Evolutionary conservation across 2,888 invertebrate genomes (phyloP).

Genomic region (Bombyx huttoni): DNA sequence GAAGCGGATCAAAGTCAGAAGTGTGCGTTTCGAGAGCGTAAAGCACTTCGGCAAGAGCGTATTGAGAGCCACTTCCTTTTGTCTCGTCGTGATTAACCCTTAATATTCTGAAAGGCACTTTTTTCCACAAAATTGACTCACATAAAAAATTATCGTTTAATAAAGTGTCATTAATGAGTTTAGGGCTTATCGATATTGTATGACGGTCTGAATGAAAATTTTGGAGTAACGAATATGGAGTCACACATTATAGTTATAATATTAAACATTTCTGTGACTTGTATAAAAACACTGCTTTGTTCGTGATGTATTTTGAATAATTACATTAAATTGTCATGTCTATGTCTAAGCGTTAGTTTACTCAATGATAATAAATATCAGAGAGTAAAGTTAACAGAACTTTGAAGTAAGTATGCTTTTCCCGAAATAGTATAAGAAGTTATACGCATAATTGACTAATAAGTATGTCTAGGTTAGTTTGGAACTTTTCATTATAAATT

Average conservation of each 20-base stretch:
- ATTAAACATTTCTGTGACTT: too few relatives aligned
- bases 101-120: not conserved
- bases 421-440: not conserved
- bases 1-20: constrained; percentile 11
- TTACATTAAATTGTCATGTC: too few relatives aligned
- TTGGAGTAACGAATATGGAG: too few relatives aligned
- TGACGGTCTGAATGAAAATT: too few relatives aligned
- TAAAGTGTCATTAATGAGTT: not conserved
- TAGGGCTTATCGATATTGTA: too few relatives aligned
- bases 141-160: not conserved
- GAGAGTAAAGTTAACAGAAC: not conserved
- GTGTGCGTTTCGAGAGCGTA: constrained; percentile 9
- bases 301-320: too few relatives aligned
- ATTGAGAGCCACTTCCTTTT: constrained; percentile 22
- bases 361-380: too few relatives aligned
- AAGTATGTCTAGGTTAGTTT: not conserved
- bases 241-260: too few relatives aligned
- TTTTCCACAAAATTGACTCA: not conserved
- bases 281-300: too few relatives aligned
- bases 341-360: too few relatives aligned
- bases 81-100: constrained; percentile 10
- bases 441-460: not conserved
- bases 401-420: not conserved
- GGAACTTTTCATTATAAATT: not conserved
- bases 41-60: constrained; percentile 15